phyloP scores from a whole-genome alignment of 2,113 vertebrate species.

The Micronycteris hirsuta region DNA sequence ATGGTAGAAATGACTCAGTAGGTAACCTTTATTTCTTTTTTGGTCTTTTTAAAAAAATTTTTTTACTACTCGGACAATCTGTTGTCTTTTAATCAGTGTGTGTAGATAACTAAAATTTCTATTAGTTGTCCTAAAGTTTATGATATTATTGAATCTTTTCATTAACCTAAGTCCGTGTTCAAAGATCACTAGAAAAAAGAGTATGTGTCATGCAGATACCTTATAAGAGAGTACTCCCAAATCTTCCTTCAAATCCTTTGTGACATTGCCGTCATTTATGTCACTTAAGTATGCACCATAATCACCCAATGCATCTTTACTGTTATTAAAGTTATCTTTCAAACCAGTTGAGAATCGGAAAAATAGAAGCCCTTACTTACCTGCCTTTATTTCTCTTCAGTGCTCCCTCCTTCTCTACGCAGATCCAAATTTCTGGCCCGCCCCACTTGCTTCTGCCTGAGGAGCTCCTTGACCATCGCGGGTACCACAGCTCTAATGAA shows the following conservation, averaged over 20 bases:
- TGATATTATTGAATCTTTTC: background rate
- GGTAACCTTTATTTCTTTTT: background rate
- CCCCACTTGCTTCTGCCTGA: background rate
- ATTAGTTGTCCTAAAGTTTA: background rate
- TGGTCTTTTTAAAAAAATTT: background rate
- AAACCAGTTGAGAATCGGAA: background rate
- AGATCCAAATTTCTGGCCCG: background rate
- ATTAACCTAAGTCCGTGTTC: background rate
- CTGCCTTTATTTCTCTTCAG: background rate
- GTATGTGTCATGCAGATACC: background rate
- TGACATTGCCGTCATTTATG: background rate
- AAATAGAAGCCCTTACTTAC: background rate
- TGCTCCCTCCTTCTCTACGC: too few relatives aligned
- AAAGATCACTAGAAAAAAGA: background rate
- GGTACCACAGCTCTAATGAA: accelerated
- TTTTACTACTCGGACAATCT: background rate
- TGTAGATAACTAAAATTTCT: background rate
- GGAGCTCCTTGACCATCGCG: too few relatives aligned
- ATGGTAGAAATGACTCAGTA: background rate
- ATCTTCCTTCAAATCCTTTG: accelerated
- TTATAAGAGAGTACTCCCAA: background rate
- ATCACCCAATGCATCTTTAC: background rate
- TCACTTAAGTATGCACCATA: background rate
- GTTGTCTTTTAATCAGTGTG: background rate
- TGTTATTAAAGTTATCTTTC: background rate